Base-by-base conservation (phyloP, 2,113 vertebrate species). In the Spheniscus mendiculus region DNA sequence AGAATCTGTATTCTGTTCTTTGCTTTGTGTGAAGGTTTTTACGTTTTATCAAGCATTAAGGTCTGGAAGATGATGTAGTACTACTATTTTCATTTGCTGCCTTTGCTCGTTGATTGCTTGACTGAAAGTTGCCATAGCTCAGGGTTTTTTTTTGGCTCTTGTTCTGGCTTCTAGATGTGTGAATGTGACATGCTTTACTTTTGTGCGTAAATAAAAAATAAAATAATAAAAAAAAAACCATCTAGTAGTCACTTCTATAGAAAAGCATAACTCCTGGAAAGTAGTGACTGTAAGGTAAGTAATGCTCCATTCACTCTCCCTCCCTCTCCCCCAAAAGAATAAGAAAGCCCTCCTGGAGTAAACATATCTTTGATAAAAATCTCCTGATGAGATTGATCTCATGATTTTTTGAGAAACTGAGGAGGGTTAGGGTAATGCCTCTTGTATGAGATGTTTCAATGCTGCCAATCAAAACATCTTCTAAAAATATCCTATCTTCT, bases 381-480 rank as follows among this genome's bases (percentile, higher is more conserved):
- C 40, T 86, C 27, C 52, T 17, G 21, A 12, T 34, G 36, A 71
- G 59, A 25, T 14, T 38, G 65, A 59, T 62, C 23, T 18, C 6
- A 2, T 15, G 25, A 21, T 49, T 62, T 58, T 72, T 62, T 49
- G 82, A 90, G 71, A 69, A 77, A 17, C 49, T 58, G 83, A 83
- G 85, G 90, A 82, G 69, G n/a, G 52, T 14, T 52, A 69, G 78
- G 81, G 36, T 87, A 59, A 55, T 0, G 32, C 81, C 86, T 71
- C 81, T 62, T 63, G n/a, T 55, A 47, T 17, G 25, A 90, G 69
- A 12, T 63, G 36, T 69, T 81, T 90, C 87, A 49, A 2, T 85
- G 81, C 91, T 92, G 89, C 96, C 87, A 84, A 59, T 93, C 81
- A 87, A 74, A 94, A 82, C 36, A 80, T 82, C 47, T 12, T 65